phyloP scores from a whole-genome alignment of 2,113 vertebrate genomes.

The Archilochus colubris region DNA sequence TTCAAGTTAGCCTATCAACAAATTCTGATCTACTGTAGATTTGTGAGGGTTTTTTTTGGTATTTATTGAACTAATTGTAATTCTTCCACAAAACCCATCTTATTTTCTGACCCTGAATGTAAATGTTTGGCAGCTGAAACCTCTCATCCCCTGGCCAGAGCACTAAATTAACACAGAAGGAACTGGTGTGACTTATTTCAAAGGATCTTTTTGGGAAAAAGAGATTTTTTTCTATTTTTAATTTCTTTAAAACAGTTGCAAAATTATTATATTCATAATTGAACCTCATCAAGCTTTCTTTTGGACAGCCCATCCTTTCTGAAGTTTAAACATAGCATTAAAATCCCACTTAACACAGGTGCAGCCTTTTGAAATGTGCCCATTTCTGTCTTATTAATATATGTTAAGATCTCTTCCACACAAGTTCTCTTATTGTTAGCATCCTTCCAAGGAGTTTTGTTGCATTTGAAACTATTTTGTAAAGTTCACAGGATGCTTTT shows the following conservation, averaged over 20 bases:
- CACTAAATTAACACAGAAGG: background rate
- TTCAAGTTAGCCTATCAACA: background rate
- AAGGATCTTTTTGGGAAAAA: background rate
- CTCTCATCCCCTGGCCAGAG: background rate
- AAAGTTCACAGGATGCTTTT: rapidly evolving
- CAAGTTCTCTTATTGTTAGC: background rate
- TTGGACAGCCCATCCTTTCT: background rate
- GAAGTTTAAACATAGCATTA: background rate
- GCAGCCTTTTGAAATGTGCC: background rate
- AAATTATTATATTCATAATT: background rate
- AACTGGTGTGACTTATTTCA: background rate
- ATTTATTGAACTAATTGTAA: background rate
- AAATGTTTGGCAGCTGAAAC: background rate
- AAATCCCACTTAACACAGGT: background rate
- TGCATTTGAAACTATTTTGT: background rate
- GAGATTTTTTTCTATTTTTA: background rate
- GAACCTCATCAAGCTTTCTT: background rate
- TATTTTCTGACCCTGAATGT: background rate
- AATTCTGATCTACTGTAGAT: background rate
- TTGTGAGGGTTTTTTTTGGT: background rate
- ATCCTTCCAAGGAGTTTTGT: background rate
- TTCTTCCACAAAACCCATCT: background rate
- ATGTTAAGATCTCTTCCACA: too few species aligned
- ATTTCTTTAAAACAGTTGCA: background rate
- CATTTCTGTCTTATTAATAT: background rate